Conservation (phyloP, 2,113 vertebrate genomes). For the Calyptommatus sinebrachiatus region DNA sequence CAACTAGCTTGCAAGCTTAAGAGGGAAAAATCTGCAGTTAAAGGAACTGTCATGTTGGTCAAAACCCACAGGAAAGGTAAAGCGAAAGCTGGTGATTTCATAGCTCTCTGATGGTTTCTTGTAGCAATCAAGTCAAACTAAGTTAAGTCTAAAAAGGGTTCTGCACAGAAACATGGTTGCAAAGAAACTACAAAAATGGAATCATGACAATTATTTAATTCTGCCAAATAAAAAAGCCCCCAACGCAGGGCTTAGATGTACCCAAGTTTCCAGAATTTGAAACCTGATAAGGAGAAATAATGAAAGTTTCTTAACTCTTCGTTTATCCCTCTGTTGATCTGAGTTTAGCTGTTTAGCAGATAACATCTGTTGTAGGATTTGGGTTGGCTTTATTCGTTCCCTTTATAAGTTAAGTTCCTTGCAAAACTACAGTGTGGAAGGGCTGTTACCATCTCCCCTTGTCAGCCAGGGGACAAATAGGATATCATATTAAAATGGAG, state of each 20-base stretch:
- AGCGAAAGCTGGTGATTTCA: slow-evolving; percentile 39
- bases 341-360: slow-evolving; percentile 24
- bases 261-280: slow-evolving; percentile 24
- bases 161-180: slow-evolving; percentile 37
- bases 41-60: slow-evolving; percentile 45
- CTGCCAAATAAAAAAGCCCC: slow-evolving; percentile 9
- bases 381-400: slow-evolving; percentile 21
- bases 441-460: not conserved
- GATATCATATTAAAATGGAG: not conserved
- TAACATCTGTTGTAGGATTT: slow-evolving; percentile 22
- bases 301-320: slow-evolving; percentile 37
- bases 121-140: slow-evolving; percentile 55
- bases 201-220: slow-evolving; percentile 47
- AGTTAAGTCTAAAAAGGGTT: slow-evolving; percentile 40
- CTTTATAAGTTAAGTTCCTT: slow-evolving; percentile 40
- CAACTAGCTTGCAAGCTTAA: slow-evolving; percentile 39
- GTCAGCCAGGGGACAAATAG: slow-evolving; percentile 23
- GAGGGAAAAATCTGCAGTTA: slow-evolving; percentile 47
- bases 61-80: slow-evolving; percentile 58
- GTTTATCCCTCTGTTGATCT: slow-evolving; percentile 25
- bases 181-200: slow-evolving; percentile 46
- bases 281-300: slow-evolving; percentile 47
- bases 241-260: slow-evolving; percentile 6
- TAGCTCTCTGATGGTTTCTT: slow-evolving; percentile 49
- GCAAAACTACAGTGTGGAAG: slow-evolving; percentile 19